These are phyloP conservation scores for Bryconaethiops microstoma DNA, from an alignment of 2,797 vertebrate species.

Conservation along the genomic window DNA sequence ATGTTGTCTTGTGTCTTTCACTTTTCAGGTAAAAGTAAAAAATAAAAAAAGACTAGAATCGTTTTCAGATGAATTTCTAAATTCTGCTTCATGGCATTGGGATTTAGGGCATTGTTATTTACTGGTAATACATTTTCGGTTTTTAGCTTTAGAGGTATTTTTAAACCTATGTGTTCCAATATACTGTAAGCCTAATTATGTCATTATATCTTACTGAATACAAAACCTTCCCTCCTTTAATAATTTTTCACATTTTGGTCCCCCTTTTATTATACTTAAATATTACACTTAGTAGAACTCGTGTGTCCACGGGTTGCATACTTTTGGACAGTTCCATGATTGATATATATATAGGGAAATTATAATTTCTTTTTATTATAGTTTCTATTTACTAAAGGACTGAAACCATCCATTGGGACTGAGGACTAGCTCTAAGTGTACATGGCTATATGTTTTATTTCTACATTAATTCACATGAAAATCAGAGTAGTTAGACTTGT, in stretches of 20 bases:
- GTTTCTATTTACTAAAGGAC: not conserved
- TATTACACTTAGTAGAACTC: not conserved
- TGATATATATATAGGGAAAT: not conserved
- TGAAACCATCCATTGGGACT: too few relatives aligned
- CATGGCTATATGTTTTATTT: not conserved
- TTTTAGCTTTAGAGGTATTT: conserved; percentile 11
- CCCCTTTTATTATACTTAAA: not conserved
- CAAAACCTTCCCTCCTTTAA: not conserved
- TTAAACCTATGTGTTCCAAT: not conserved
- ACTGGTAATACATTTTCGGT: not conserved
- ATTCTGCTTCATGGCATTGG: not conserved
- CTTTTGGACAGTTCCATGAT: conserved; percentile 13
- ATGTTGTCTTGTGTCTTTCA: conserved; percentile 26
- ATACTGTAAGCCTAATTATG: not conserved
- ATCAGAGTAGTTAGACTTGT: too few relatives aligned
- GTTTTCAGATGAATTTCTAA: not conserved
- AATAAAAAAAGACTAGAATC: not conserved
- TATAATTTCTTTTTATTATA: not conserved
- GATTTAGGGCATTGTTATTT: conserved; percentile 15
- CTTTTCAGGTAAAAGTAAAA: conserved; percentile 26
- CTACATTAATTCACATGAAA: not conserved
- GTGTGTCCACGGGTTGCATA: not conserved
- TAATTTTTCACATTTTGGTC: not conserved
- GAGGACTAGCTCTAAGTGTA: not conserved
- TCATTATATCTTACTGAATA: not conserved